Evolutionary conservation across 2,113 vertebrate species (phyloP), one percentile per base, ranked within the genome.

Genomic region (Stercorarius parasiticus): DNA sequence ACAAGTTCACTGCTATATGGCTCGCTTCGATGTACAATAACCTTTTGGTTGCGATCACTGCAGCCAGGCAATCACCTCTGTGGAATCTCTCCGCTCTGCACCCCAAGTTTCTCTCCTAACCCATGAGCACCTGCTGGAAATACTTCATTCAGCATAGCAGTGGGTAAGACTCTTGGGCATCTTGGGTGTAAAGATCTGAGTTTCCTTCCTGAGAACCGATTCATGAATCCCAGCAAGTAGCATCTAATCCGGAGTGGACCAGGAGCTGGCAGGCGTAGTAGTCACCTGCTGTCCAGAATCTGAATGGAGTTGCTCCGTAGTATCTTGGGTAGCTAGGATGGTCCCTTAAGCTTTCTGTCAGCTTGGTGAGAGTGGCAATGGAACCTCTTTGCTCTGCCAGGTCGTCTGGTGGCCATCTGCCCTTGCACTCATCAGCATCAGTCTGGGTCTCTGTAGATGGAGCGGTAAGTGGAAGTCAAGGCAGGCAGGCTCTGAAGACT

Each of bases 141-240:
- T 27, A 52, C 38, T 56, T 95, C 42, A 40, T 43, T 70, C 62
- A 86, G 62, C 49, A 4, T 2, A 15, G 62, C 94, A 86, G 38
- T 95, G 95, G 93, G 74, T 90, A 86, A 96, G 66, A 16, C 62
- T 36, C 32, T 9, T 20, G 0, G 64, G 53, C 79, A 50, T 87
- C 73, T 34, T 89, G 47, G 52, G 38, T 90, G 62, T 80, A 34
- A 69, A 90, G 74, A 40, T 72, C 15, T 23, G 67, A 76, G 61
- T 92, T 93, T 95, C 62, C 93, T 93, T 83, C 88, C 71, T 77
- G 76, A 95, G 82, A 83, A 6, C 62, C 65, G 70, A 88, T 88
- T 79, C 23, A 42, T 86, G 70, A 93, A 90, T 94, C 84, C 42
- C 67, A 73, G 82, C 92, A 47, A 58, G 69, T 11, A 79, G 77